Evolutionary conservation across 2,113 vertebrate genomes (phyloP).

Genomic region (Macroglossus sobrinus): DNA sequence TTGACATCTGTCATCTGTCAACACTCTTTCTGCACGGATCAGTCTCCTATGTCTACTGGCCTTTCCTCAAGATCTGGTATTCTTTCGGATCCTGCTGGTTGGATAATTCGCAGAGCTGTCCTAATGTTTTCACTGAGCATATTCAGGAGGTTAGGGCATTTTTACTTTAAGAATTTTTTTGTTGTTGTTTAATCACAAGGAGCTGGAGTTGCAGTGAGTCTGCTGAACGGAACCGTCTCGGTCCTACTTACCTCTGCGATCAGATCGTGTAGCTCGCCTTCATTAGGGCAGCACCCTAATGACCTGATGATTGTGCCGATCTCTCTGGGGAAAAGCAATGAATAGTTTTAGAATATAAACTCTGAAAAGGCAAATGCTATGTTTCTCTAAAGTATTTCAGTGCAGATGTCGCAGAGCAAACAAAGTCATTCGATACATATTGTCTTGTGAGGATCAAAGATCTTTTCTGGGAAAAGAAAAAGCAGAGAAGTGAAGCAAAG

Average conservation of each 20-base stretch:
- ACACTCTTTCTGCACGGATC: not conserved
- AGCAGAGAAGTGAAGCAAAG: not conserved
- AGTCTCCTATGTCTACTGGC: not conserved
- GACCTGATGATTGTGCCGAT: conserved; percentile 92
- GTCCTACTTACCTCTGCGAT: conserved; percentile 85
- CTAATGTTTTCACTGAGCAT: not conserved
- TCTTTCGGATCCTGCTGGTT: not conserved
- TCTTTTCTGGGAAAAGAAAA: not conserved
- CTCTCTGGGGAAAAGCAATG: conserved; percentile 82
- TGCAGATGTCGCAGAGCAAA: not conserved
- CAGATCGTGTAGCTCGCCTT: conserved; percentile 90
- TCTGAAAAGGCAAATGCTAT: not conserved
- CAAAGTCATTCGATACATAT: not conserved
- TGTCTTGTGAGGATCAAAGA: not conserved
- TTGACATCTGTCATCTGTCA: not conserved
- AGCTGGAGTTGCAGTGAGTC: fast-evolving
- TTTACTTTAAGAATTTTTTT: not conserved
- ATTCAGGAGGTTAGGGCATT: not conserved
- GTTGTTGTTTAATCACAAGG: not conserved
- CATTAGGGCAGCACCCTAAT: conserved; percentile 91
- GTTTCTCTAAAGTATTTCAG: not conserved
- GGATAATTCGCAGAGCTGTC: not conserved
- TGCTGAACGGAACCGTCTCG: fast-evolving
- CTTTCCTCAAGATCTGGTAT: not conserved
- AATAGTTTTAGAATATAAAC: not conserved